Percentiles rank a stretch among this genome's conserved stretches.
Conservation (phyloP, 2,797 vertebrate genomes). For the Muscicapa comitata region DNA sequence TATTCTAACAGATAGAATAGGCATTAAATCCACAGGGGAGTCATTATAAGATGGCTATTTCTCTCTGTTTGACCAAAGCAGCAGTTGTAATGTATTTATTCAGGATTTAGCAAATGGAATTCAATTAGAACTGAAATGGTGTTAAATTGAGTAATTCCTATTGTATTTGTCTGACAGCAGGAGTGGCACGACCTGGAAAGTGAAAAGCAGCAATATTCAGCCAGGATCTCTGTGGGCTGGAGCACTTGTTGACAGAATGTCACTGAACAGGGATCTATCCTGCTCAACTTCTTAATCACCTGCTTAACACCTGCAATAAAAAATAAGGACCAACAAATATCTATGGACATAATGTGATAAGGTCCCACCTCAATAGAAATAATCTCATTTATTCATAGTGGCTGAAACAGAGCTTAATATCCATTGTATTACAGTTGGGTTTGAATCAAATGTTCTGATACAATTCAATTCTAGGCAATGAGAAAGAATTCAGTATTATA, state of each 20-base stretch:
- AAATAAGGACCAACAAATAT: neutral
- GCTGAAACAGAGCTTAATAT: neutral
- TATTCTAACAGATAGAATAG: conserved; percentile 72
- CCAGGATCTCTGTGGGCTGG: neutral
- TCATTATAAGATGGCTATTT: conserved; percentile 74
- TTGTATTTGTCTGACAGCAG: conserved; percentile 68
- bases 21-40: conserved; percentile 74
- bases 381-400: neutral
- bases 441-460: neutral
- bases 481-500: neutral
- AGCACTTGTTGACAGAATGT: conserved; percentile 23
- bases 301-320: neutral
- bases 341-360: neutral
- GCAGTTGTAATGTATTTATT: conserved; percentile 77
- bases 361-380: neutral
- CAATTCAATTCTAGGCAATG: neutral
- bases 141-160: conserved; percentile 78
- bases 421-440: neutral
- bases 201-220: neutral
- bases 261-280: neutral
- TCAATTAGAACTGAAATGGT: conserved; percentile 76
- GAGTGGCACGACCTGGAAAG: conserved; percentile 55
- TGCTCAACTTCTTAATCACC: conserved; percentile 14
- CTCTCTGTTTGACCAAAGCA: conserved; percentile 70
- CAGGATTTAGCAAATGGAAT: conserved; percentile 79